A percentile compares a stretch with the other conserved stretches of the same genome.
Conservation (phyloP, 2,888 invertebrate genomes). For the Torymus tubicola region DNA sequence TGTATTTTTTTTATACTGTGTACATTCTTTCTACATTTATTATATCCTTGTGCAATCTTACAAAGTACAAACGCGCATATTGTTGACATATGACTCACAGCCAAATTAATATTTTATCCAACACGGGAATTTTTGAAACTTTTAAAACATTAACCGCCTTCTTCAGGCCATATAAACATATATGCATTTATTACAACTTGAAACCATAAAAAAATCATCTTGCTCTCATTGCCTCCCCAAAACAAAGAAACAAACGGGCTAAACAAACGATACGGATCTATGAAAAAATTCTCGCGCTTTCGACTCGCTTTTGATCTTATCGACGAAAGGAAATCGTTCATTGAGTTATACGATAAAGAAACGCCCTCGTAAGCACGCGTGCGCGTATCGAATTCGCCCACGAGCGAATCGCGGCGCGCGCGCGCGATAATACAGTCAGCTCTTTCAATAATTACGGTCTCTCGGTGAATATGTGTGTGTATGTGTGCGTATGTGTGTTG, state of each 20-base stretch:
- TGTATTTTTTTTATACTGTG: too few species aligned
- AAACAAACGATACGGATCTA: background rate
- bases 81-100: too few species aligned
- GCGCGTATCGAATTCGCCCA: slow-evolving; percentile 30
- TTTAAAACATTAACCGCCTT: too few species aligned
- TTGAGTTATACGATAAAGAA: slow-evolving; percentile 13
- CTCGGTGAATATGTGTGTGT: background rate
- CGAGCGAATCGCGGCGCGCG: background rate
- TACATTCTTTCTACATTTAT: too few species aligned
- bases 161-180: too few species aligned
- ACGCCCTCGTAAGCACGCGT: background rate
- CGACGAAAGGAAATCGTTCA: slow-evolving; percentile 22
- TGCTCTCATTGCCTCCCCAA: background rate
- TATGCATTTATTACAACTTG: too few species aligned
- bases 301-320: slow-evolving; percentile 19
- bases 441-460: slow-evolving; percentile 37
- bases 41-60: too few species aligned
- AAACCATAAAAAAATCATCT: too few species aligned
- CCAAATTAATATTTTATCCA: too few species aligned
- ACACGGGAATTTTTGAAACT: too few species aligned
- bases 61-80: too few species aligned
- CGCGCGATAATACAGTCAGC: slow-evolving; percentile 35
- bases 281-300: too few species aligned
- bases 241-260: background rate
- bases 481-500: background rate